A percentile compares a stretch with the other conserved stretches of the same genome.
Conservation (phyloP, 2,113 vertebrate genomes). For the Syngnathoides biaculeatus region DNA sequence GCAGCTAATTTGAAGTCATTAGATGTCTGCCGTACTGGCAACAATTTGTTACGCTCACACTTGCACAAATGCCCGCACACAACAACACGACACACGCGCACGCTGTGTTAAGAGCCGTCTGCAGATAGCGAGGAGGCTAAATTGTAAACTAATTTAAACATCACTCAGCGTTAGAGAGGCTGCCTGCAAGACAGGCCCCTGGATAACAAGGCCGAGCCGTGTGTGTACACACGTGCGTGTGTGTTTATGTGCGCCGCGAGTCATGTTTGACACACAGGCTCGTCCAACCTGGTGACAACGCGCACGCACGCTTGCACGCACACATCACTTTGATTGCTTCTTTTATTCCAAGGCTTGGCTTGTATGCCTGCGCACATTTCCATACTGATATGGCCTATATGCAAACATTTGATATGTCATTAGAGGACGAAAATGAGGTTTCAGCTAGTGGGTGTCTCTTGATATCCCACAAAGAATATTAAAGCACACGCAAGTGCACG, state of each 20-base stretch:
- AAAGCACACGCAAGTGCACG: slow-evolving; percentile 24
- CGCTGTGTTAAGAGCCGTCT: slow-evolving; percentile 86
- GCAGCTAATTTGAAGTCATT: slow-evolving; percentile 99
- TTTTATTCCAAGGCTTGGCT: slow-evolving; percentile 51
- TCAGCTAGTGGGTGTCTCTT: slow-evolving; percentile 46
- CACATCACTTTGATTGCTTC: slow-evolving; percentile 54
- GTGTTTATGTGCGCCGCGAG: slow-evolving; percentile 40
- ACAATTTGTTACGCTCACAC: slow-evolving; percentile 96
- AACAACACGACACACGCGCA: slow-evolving; percentile 55
- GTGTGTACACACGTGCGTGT: slow-evolving; percentile 36
- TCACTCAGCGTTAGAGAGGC: slow-evolving; percentile 96
- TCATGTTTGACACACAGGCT: slow-evolving; percentile 56
- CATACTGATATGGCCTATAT: slow-evolving; percentile 67
- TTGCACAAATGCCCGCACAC: slow-evolving; percentile 59
- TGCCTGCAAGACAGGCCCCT: slow-evolving; percentile 87
- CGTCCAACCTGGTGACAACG: slow-evolving; percentile 46
- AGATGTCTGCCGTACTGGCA: slow-evolving; percentile 96
- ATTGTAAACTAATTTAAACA: slow-evolving; percentile 99
- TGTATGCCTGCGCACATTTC: slow-evolving; percentile 50
- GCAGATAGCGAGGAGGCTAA: slow-evolving; percentile 93
- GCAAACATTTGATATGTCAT: slow-evolving; percentile 71
- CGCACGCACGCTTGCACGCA: slow-evolving; percentile 30
- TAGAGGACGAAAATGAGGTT: slow-evolving; percentile 68
- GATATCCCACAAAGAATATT: slow-evolving; percentile 37
- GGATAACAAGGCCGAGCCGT: slow-evolving; percentile 84